Base-by-base conservation (phyloP, 2,888 invertebrate species). In the Xestia c-nigrum region DNA sequence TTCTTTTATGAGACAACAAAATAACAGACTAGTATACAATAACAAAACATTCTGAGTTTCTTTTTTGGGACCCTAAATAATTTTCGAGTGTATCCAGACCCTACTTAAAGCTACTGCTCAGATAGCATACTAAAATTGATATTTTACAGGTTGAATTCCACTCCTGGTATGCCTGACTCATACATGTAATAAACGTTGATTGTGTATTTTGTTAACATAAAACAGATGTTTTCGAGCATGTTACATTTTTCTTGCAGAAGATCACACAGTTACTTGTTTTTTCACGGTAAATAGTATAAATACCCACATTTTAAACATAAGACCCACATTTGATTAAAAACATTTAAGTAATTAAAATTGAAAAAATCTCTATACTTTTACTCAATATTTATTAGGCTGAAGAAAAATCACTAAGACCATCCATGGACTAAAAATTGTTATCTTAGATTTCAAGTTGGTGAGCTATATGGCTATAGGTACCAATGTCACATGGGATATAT, bases 181-280 rank as follows among this genome's bases (percentile, higher is more conserved):
- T 47, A 40, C 14, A 47, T 14, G 14, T 21, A 55, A 78, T 64
- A 47, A 78, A 74, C 0, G 0, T 31, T 74, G 24, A 38, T 55
- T n/a, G 14, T 73, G 21, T 73, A n/a, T 63, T 61, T 61, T 40
- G 31, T 40, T 63, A 74, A 81, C 63, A 55, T 19, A 74, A 74
- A 82, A 47, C 31, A 82, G 55, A 57, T 57, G 24, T 81, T 74
- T 47, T 43, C 31, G n/a, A 38, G 24, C 38, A 12, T 40, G 24
- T 7, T 57, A 61, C 21, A 47, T 63, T 40, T 55, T 40, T 64
- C n/a, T 24, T 52, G 24, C 38, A 38, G 19, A 55, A 81, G n/a
- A 75, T 76, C 55, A 75, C 55, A 40, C 12, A 40, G 47, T 9
- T 61, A 40, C 50, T 16, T 72, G 16, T 50, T 31, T 55, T 3